Conservation (phyloP, 2,797 vertebrate genomes). For the Melopsittacus undulatus region DNA sequence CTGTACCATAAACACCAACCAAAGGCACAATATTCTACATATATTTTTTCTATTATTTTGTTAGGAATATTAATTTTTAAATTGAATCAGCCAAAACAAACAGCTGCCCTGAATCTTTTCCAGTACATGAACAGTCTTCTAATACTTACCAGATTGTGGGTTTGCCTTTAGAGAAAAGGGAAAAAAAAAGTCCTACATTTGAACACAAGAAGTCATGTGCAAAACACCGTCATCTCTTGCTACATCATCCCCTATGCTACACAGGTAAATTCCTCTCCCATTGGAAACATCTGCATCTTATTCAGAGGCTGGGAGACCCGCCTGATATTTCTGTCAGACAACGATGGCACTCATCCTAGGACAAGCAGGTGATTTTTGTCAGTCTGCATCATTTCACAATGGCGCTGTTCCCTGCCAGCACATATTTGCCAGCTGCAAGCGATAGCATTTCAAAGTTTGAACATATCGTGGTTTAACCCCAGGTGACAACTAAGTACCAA, state of each 20-base stretch:
- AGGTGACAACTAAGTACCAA: neutral
- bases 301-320: neutral
- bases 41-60: neutral
- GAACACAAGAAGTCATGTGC: neutral
- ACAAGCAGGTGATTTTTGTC: conserved; percentile 51
- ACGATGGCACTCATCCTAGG: neutral
- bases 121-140: conserved; percentile 33
- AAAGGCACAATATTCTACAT: neutral
- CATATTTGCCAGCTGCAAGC: neutral
- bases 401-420: neutral
- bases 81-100: conserved; percentile 3
- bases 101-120: conserved; percentile 8
- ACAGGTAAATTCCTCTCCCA: neutral
- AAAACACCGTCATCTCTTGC: neutral
- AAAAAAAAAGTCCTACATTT: neutral
- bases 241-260: neutral
- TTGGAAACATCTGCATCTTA: neutral
- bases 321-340: neutral
- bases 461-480: neutral
- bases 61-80: conserved; percentile 10
- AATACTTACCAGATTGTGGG: conserved; percentile 10
- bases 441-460: neutral
- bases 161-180: neutral
- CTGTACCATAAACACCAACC: neutral
- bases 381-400: neutral